Base-by-base conservation (phyloP, 2,113 vertebrate genomes). In the Dipodomys stephensi region DNA sequence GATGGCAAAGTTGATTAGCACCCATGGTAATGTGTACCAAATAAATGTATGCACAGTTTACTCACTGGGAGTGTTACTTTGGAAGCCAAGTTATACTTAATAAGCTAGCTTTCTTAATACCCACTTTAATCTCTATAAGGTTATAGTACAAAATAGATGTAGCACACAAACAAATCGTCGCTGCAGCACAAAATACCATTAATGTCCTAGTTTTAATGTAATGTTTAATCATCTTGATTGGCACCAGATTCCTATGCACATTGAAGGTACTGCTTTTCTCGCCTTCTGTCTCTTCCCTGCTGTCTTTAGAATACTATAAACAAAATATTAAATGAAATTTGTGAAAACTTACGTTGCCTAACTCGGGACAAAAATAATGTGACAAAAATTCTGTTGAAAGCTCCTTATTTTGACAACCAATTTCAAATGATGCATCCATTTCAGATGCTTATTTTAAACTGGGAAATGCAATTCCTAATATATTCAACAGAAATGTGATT, bases 401-500 rank as follows among this genome's bases (percentile, higher is more conserved):
- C 97, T 98, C 97, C 97, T 97, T 98, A 98, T 98, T 98, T 98
- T 98, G 98, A 98, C 98, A 98, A 98, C 98, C 98, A 96, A 98
- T 98, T 98, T 98, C 97, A 98, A 98, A 98, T 96, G 98, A 98
- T 98, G 97, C 98, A 98, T 98, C 98, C 98, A 98, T 98, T 98
- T 98, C 97, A 97, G 98, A 98, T 97, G 98, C 98, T 98, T 98
- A 97, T 98, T 98, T 98, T 98, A 98, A 98, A 98, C 97, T 97
- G 96, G 97, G 98, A 97, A 98, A 98, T 97, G 97, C 98, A 98
- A 97, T 98, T 98, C 98, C 98, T 98, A 98, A 98, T 98, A 98
- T 98, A 98, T 98, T 98, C 98, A 98, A 98, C 97, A 97, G 98
- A 98, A 98, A 98, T 98, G 98, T 98, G 98, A 98, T 98, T 98